Evolutionary conservation across 2,888 invertebrate species (phyloP).

Genomic region (Thereva nobilitata): DNA sequence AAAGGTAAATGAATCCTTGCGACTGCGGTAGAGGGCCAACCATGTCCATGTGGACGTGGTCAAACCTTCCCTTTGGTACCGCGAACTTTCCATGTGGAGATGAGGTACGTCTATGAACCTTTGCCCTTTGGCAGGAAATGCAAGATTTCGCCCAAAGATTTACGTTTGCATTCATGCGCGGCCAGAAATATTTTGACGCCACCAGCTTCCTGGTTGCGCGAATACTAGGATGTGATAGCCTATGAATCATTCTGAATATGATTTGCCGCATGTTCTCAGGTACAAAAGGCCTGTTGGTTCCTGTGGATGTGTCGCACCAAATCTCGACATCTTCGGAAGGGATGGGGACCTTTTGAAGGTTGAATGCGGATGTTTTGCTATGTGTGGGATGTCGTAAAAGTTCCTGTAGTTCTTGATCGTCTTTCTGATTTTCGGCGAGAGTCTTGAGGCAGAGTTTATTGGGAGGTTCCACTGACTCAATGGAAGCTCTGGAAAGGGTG

Average conservation of each 20-base stretch:
- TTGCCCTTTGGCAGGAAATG: slow-evolving; percentile 33
- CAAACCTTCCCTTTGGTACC: background rate
- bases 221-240: slow-evolving; percentile 12
- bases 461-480: too few species aligned
- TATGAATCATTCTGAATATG: slow-evolving; percentile 1
- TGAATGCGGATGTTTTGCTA: too few species aligned
- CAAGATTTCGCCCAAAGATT: slow-evolving; percentile 15
- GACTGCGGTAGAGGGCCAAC: background rate
- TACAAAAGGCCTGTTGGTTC: background rate
- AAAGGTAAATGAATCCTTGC: background rate
- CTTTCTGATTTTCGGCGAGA: too few species aligned
- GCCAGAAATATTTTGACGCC: slow-evolving; percentile 9
- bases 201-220: background rate
- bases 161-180: slow-evolving; percentile 10
- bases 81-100: background rate
- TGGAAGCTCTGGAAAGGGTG: too few species aligned
- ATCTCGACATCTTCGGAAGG: background rate
- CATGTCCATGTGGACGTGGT: background rate
- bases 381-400: too few species aligned
- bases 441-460: too few species aligned
- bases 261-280: background rate
- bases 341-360: background rate
- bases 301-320: background rate
- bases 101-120: background rate
- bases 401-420: too few species aligned